Base-by-base conservation (phyloP, 2,797 vertebrate genomes). In the Melanotaenia maccullochi region DNA sequence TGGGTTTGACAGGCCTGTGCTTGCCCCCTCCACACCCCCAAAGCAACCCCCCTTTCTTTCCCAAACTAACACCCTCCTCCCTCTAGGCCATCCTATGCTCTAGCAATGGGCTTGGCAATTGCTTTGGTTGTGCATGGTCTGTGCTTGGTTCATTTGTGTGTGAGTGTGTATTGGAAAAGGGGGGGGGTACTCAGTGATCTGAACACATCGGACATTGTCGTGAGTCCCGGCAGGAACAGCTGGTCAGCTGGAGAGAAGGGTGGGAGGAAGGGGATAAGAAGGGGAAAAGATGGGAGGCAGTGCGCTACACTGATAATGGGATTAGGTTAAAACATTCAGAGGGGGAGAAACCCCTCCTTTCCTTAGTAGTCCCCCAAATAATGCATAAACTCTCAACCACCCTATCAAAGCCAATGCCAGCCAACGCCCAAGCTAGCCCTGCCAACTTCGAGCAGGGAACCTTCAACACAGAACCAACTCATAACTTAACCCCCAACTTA, bases 141-240 rank as follows among this genome's bases (percentile, higher is more conserved):
- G 70, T 5, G 44, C 71, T 77, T 56, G 54, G 79, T 79, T 54
- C 76, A 61, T 85, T 25, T 83, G 70, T 88, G 83, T 82, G 74
- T 68, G 73, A 69, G 68, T 74, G 67, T 57, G 70, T 38, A 61
- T 62, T 52, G 71, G 71, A 73, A 73, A 59, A 8, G 49, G 70
- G 88, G n/a, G n/a, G 78, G 89, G 94, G 93, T 92, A 95, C 94
- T 93, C 95, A 95, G 94, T 94, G 96, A 95, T 95, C 95, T 95
- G 94, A 95, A 96, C 96, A 96, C 96, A 96, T 95, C 90, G 95
- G 95, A 97, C 96, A 97, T 96, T 97, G 96, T 97, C 92, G 89
- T 74, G 94, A 97, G 95, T 96, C 96, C 94, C 95, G 63, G 90
- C 96, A 96, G 96, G 96, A 97, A 98, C 97, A 99, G 97, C 97